These are phyloP conservation scores for Recurvirostra avosetta DNA, from an alignment of 2,113 vertebrate genomes.

Conservation along the genomic window DNA sequence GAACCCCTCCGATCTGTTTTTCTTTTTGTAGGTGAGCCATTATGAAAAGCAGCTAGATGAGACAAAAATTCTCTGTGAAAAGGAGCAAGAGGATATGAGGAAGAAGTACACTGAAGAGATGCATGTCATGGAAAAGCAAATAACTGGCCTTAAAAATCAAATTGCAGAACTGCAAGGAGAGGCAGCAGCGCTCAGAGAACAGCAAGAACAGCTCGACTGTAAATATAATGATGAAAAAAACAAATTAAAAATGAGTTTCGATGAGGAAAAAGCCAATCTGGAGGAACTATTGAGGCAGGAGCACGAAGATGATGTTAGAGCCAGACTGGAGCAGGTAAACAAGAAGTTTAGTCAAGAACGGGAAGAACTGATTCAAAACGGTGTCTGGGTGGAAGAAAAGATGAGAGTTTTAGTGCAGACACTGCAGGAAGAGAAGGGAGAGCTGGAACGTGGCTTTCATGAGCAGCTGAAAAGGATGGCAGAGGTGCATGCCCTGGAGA, in stretches of 20 bases:
- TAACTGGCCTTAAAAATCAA: slow-evolving; percentile 67
- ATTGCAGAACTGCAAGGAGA: slow-evolving; percentile 75
- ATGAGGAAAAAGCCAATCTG: slow-evolving; percentile 68
- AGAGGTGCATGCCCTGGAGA: slow-evolving; percentile 65
- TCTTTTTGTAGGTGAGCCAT: slow-evolving; percentile 50
- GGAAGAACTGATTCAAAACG: slow-evolving; percentile 64
- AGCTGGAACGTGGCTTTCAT: slow-evolving; percentile 60
- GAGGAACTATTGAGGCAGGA: slow-evolving; percentile 67
- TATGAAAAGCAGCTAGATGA: slow-evolving; percentile 75
- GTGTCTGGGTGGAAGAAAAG: slow-evolving; percentile 60
- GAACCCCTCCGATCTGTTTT: accelerated
- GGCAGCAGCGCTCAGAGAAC: slow-evolving; percentile 60
- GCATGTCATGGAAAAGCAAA: slow-evolving; percentile 69
- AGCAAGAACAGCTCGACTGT: slow-evolving; percentile 39
- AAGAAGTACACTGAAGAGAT: slow-evolving; percentile 72
- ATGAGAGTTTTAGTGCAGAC: slow-evolving; percentile 51
- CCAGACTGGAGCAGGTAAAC: slow-evolving; percentile 70
- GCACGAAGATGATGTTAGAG: slow-evolving; percentile 64
- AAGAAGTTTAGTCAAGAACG: slow-evolving; percentile 74
- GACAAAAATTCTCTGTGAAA: slow-evolving; percentile 68
- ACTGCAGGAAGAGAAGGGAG: slow-evolving; percentile 50
- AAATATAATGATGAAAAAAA: slow-evolving; percentile 60
- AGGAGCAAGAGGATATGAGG: slow-evolving; percentile 71
- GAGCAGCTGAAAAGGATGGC: slow-evolving; percentile 64
- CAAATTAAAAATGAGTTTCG: slow-evolving; percentile 61